These are phyloP conservation scores for Thinocorus orbignyianus DNA, from an alignment of 2,113 vertebrate genomes.

Conservation along the genomic window DNA sequence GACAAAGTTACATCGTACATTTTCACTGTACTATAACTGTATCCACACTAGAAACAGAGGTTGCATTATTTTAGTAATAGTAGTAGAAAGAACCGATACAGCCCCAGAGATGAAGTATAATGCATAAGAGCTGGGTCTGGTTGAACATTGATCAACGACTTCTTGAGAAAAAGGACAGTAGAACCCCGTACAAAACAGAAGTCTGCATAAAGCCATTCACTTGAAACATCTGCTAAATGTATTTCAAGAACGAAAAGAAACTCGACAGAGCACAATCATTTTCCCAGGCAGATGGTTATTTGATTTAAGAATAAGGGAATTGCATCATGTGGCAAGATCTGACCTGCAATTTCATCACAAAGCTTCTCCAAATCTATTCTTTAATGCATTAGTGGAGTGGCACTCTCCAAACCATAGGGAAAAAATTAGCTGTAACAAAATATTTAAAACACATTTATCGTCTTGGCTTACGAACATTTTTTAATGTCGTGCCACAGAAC, in stretches of 20 bases:
- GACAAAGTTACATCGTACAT: neutral
- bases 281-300: conserved; percentile 43
- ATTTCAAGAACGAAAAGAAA: conserved; percentile 15
- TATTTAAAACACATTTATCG: neutral
- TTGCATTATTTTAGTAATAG: neutral
- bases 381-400: neutral
- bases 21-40: neutral
- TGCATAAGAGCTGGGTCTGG: neutral
- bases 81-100: neutral
- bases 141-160: accelerated
- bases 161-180: neutral
- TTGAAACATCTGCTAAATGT: conserved; percentile 22
- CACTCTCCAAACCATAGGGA: neutral
- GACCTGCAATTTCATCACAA: conserved; percentile 32
- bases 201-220: neutral
- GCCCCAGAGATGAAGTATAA: neutral
- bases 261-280: neutral
- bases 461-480: neutral
- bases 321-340: neutral
- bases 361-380: neutral
- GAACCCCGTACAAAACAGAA: neutral
- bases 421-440: conserved; percentile 13
- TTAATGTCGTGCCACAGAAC: neutral
- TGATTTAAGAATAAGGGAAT: conserved; percentile 38
- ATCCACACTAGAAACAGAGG: neutral